These are phyloP conservation scores for Megalurothrips usitatus DNA, from an alignment of 2,888 invertebrate species.

Conservation along the genomic window DNA sequence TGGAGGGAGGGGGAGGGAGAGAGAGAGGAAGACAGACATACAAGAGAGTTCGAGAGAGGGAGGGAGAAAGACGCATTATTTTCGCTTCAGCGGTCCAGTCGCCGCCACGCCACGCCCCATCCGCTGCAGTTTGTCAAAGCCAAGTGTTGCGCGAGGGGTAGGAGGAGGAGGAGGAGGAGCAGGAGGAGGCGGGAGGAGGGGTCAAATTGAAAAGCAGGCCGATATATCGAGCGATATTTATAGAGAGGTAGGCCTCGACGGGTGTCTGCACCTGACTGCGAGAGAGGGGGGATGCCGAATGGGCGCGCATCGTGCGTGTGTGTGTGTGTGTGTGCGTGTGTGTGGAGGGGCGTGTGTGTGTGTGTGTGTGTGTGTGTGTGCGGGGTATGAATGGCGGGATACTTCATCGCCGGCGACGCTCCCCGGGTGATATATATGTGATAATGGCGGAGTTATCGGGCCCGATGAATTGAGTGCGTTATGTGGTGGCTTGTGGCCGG, in stretches of 20 bases:
- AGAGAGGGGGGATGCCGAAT: not conserved
- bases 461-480: too few relatives aligned
- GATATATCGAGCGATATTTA: conserved; percentile 2
- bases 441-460: too few relatives aligned
- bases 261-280: not conserved
- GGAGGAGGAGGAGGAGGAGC: too few relatives aligned
- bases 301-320: not conserved
- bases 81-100: not conserved
- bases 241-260: not conserved
- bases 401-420: not conserved
- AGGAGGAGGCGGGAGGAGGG: too few relatives aligned
- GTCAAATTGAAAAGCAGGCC: conserved; percentile 11
- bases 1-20: not conserved
- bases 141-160: not conserved
- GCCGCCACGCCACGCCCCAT: not conserved
- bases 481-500: too few relatives aligned
- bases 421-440: too few relatives aligned
- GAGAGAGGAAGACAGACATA: too few relatives aligned
- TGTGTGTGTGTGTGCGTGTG: conserved; percentile 3
- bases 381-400: not conserved
- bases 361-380: not conserved
- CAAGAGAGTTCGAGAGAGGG: too few relatives aligned
- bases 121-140: conserved; percentile 2
- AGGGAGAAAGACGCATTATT: not conserved
- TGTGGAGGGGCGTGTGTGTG: not conserved